phyloP scores from a whole-genome alignment of 2,797 vertebrate genomes.

The Fundulus diaphanus region DNA sequence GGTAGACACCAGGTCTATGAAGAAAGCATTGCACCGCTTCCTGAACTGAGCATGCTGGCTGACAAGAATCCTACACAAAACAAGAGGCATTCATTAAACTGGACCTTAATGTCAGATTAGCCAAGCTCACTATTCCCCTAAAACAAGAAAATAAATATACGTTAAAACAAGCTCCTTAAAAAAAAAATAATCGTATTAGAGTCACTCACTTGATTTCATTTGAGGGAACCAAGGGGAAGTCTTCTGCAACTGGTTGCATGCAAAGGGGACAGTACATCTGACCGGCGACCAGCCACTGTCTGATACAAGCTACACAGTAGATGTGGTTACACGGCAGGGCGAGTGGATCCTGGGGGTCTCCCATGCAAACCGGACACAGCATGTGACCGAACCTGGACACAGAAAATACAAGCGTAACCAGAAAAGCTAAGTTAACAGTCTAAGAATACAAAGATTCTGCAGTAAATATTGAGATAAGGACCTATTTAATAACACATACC shows the following conservation, averaged over 20 bases:
- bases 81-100: constrained; percentile 3
- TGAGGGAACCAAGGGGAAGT: constrained; percentile 75
- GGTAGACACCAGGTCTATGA: constrained; percentile 90
- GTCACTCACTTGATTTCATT: constrained; percentile 79
- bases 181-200: no score
- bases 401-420: not conserved
- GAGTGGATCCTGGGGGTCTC: constrained; percentile 84
- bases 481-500: no score
- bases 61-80: constrained; percentile 78
- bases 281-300: constrained; percentile 76
- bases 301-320: constrained; percentile 87
- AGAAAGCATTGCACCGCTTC: constrained; percentile 91
- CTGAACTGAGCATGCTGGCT: constrained; percentile 82
- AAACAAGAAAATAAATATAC: not conserved
- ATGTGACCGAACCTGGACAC: constrained; percentile 79
- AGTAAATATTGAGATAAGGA: not conserved
- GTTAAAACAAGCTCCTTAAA: no score
- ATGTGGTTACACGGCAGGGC: constrained; percentile 87
- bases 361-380: constrained; percentile 84
- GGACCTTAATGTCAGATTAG: not conserved
- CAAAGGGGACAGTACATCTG: constrained; percentile 89
- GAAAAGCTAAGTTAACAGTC: not conserved
- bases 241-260: constrained; percentile 63
- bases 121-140: not conserved
- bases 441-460: not conserved